Base-by-base conservation (phyloP, 1,140 invertebrate species). In the Oreohelix idahoensis region DNA sequence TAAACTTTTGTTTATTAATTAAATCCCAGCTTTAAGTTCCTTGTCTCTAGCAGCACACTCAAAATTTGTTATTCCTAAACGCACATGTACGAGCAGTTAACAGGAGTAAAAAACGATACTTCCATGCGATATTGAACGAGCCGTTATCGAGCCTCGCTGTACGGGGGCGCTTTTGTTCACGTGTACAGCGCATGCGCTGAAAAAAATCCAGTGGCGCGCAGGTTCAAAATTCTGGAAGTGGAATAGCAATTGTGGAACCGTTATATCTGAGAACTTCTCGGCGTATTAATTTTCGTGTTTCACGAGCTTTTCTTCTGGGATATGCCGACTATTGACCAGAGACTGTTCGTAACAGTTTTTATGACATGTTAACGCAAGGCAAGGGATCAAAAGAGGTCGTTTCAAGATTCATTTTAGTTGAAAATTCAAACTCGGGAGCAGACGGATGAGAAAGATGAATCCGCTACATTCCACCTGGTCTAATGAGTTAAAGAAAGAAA, bases 161-260 rank as follows among this genome's bases (percentile, higher is more conserved):
- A 73, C 36, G 36, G 26, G 36, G 71, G 71, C 75, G 75, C 75
- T 53, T 77, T 77, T 10, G 10, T 77, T 35, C n/a, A 32, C 49
- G 42, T 53, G 26, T 23, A 51, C 49, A 38, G 75, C 75, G 75
- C 75, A 77, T 77, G 75, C 75, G 75, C 42, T 53, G 42, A n/a
- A 39, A 20, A n/a, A 75, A 49, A 49, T 77, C 5, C 23, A 77
- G 45, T 77, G 75, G 75, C 75, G 75, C 45, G 75, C 75, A 32
- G 42, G 26, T 77, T 58, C 32, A 77, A 77, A 49, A 74, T 49
- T 29, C 23, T 74, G 4, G 23, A 29, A 15, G 23, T 39, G 71
- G 4, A 38, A 20, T 13, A 5, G 23, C 20, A 26, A n/a, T 49
- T 74, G 2, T 49, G 29, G 38, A 74, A 74, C 38, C 38, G 38